phyloP scores from a whole-genome alignment of 1,140 invertebrate genomes.

The Portunus trituberculatus region DNA sequence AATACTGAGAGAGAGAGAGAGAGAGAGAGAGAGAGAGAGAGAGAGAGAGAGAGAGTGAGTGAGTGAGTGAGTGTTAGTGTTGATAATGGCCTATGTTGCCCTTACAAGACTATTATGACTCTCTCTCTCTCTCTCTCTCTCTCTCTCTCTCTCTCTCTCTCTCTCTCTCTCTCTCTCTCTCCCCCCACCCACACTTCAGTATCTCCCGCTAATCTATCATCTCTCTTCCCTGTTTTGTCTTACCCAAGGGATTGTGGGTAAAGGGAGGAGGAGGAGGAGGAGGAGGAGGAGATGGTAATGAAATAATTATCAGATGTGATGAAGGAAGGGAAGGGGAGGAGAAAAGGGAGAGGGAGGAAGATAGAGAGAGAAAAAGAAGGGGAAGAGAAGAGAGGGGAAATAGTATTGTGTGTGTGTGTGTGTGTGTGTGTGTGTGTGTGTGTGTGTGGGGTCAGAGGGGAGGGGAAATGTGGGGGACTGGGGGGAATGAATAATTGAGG shows the following conservation, averaged over 20 bases:
- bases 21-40: too few relatives aligned
- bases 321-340: not conserved
- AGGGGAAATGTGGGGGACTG: not conserved
- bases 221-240: not conserved
- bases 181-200: not conserved
- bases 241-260: not conserved
- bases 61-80: not conserved
- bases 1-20: not conserved
- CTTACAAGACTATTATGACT: not conserved
- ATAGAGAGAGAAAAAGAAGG: too few relatives aligned
- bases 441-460: not conserved
- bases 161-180: conserved; percentile 15
- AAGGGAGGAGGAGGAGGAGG: not conserved
- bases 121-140: not conserved
- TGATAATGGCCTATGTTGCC: not conserved
- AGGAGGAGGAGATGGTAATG: not conserved
- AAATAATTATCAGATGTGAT: too few relatives aligned
- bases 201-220: not conserved
- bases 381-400: not conserved
- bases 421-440: too few relatives aligned
- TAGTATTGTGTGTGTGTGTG: not conserved
- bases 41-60: too few relatives aligned
- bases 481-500: not conserved
- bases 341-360: not conserved
- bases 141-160: conserved; percentile 20